phyloP scores from a whole-genome alignment of 2,888 invertebrate species.

The Microplitis manilae region DNA sequence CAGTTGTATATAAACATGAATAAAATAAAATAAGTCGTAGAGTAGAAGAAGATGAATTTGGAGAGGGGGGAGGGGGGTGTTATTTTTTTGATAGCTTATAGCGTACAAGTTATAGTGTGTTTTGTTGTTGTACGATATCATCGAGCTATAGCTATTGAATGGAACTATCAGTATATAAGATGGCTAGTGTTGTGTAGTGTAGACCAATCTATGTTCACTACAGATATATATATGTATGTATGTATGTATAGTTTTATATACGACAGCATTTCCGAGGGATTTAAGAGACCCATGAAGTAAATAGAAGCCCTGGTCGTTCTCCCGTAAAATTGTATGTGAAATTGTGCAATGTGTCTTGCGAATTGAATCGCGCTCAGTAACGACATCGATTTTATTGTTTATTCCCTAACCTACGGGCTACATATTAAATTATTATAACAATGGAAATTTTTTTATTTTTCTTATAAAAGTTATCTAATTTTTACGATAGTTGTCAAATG shows the following conservation, averaged over 20 bases:
- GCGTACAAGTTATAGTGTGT: slow-evolving; percentile 10
- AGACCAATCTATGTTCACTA: not conserved
- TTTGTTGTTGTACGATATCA: slow-evolving; percentile 3
- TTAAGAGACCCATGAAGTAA: slow-evolving; percentile 68
- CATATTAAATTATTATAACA: not conserved
- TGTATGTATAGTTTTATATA: not conserved
- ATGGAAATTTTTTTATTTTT: slow-evolving; percentile 18
- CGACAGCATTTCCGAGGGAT: slow-evolving; percentile 55
- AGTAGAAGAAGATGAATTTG: not conserved
- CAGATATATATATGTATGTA: not conserved
- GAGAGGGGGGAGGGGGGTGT: not conserved
- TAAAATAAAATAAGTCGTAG: not conserved
- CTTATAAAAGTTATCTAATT: not conserved
- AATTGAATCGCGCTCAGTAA: slow-evolving; percentile 72
- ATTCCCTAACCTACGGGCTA: slow-evolving; percentile 57
- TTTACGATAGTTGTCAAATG: too few species aligned
- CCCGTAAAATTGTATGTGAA: slow-evolving; percentile 72
- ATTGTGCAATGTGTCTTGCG: slow-evolving; percentile 72
- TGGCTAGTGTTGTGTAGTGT: not conserved
- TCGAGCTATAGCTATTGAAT: not conserved
- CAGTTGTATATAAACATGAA: too few species aligned
- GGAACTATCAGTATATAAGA: not conserved
- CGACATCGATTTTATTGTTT: slow-evolving; percentile 72
- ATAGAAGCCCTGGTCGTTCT: slow-evolving; percentile 70
- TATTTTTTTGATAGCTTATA: not conserved